Conservation (phyloP, 1,140 invertebrate genomes). For the Diprion similis region DNA sequence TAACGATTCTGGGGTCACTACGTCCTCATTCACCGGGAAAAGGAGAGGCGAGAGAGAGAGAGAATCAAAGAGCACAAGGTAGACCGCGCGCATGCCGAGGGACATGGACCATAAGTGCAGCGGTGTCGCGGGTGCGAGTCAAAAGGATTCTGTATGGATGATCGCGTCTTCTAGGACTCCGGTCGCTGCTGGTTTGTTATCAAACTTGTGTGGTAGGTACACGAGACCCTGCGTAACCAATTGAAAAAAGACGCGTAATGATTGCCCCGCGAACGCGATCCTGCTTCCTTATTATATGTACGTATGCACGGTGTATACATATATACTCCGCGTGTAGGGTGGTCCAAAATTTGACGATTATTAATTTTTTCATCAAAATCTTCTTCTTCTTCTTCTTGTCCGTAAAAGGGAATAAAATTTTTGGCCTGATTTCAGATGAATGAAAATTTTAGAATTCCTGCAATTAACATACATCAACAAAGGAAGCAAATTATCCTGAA, state of each 20-base stretch:
- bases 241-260: constrained; percentile 5
- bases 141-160: constrained; percentile 4
- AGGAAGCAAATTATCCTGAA: too few species aligned
- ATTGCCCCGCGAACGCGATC: background rate
- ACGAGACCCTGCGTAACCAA: background rate
- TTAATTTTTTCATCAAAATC: too few species aligned
- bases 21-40: constrained; percentile 12
- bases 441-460: too few species aligned
- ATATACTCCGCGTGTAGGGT: too few species aligned
- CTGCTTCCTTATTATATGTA: too few species aligned
- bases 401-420: too few species aligned
- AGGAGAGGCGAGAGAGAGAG: constrained; percentile 18
- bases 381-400: too few species aligned
- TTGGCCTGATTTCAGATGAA: too few species aligned
- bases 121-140: background rate
- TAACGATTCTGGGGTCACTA: constrained; percentile 3
- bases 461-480: too few species aligned
- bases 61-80: constrained; percentile 5
- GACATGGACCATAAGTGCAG: background rate
- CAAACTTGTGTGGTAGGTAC: background rate
- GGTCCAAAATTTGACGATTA: too few species aligned
- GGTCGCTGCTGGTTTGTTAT: background rate
- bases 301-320: too few species aligned
- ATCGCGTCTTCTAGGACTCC: background rate
- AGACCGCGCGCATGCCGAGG: too few species aligned